Base-by-base conservation (phyloP, 1,140 invertebrate genomes). In the Pachypsylla venusta region DNA sequence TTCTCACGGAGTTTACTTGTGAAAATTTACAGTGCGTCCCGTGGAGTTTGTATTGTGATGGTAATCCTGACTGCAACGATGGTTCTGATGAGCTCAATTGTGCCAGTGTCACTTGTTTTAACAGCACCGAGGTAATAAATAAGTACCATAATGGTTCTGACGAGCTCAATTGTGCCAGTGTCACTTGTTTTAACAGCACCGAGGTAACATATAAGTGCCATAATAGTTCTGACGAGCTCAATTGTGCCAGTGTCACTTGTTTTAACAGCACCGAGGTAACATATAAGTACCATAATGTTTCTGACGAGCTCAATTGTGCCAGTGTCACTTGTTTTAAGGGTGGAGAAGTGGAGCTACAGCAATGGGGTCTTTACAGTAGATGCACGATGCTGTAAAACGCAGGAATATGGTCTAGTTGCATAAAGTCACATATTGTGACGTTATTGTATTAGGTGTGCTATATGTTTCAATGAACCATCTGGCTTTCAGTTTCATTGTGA, bases 81-180 rank as follows among this genome's bases (percentile, higher is more conserved):
- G 74, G 72, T 25, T 71, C 72, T 2, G 79, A 81, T 63, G 80
- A 82, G 67, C n/a, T 66, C 0, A 73, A 75, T 40, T 81, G 78
- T 67, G 70, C 71, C 56, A 28, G 62, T 25, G 25, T 28, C 2
- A 60, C 27, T 30, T 27, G 57, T 39, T 2, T 20, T 20, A 35
- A 60, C 28, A 14, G 13, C 13, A 56, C 42, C 26, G 54, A 24
- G n/a, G 14, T 26, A 54, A 57, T 59, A 12, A 40, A 60, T n/a
- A 77, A 84, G 54, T 84, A 82, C 62, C 70, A 70, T 25, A 81
- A 83, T 66, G 74, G 72, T 25, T 71, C 72, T 2, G 79, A 81
- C 62, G 80, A 82, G 67, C n/a, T 66, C 0, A 73, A 75, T 40
- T 81, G 78, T 67, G 70, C 71, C 56, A 28, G 62, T 25, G 25